Percentiles rank a stretch among this genome's conserved stretches.
phyloP scores from a whole-genome alignment of 2,888 invertebrate genomes.

The Drosophila atroscutellata region DNA sequence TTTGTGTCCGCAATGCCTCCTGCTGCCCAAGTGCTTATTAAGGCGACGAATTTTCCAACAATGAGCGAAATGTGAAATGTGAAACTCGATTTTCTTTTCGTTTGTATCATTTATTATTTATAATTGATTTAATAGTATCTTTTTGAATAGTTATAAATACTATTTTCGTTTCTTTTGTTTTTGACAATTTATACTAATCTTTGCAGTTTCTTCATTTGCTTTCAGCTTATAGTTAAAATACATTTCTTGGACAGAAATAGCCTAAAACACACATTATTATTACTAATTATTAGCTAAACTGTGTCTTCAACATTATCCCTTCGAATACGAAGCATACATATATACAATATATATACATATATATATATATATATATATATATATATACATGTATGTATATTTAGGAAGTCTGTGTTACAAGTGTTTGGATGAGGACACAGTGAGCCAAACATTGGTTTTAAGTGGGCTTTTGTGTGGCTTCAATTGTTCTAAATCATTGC shows the following conservation, averaged over 20 bases:
- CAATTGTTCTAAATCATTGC: conserved; percentile 60
- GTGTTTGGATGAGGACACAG: conserved; percentile 46
- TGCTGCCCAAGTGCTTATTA: conserved; percentile 86
- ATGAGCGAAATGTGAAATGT: not conserved
- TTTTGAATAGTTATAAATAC: conserved; percentile 75
- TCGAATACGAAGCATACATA: conserved; percentile 56
- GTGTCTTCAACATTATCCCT: conserved; percentile 42
- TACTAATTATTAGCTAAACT: conserved; percentile 51
- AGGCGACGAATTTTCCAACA: conserved; percentile 85
- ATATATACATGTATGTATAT: conserved; percentile 28
- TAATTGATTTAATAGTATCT: conserved; percentile 66
- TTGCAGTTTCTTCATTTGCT: conserved; percentile 62
- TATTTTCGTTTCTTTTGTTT: conserved; percentile 49
- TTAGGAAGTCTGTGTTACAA: conserved; percentile 56
- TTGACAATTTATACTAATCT: conserved; percentile 77
- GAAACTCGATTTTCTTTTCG: not conserved
- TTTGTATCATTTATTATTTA: conserved; percentile 50
- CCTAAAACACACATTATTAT: conserved; percentile 55
- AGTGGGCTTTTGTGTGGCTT: conserved; percentile 32
- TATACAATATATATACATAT: conserved; percentile 21
- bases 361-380: conserved; percentile 9
- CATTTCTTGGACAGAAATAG: conserved; percentile 68
- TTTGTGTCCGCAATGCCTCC: conserved; percentile 82
- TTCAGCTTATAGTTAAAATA: conserved; percentile 58
- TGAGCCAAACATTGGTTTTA: conserved; percentile 22